These are phyloP conservation scores for Taurulus bubalis DNA, from an alignment of 2,113 vertebrate species.

Conservation along the genomic window DNA sequence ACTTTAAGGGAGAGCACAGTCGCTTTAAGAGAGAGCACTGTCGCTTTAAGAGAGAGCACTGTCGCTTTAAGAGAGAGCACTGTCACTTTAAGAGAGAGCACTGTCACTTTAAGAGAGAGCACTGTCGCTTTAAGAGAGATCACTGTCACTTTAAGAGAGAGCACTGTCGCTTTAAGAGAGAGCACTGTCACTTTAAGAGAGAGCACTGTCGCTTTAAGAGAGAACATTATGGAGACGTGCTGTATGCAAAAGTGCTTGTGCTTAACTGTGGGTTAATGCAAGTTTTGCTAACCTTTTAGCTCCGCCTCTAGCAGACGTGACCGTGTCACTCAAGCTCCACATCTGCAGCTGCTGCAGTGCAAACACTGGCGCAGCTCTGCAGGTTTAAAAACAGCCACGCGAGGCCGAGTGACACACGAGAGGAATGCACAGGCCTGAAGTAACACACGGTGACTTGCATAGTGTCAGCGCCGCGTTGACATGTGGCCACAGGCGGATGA, in stretches of 20 bases:
- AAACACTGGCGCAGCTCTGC: slow-evolving; percentile 22
- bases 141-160: too few relatives aligned
- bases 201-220: neutral
- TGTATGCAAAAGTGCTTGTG: too few relatives aligned
- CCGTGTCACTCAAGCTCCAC: neutral
- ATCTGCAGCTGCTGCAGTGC: slow-evolving; percentile 25
- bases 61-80: too few relatives aligned
- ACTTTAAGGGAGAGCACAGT: too few relatives aligned
- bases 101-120: too few relatives aligned
- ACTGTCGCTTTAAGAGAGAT: too few relatives aligned
- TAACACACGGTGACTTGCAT: slow-evolving; percentile 28
- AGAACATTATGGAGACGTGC: neutral
- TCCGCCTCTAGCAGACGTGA: neutral
- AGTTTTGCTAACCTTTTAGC: too few relatives aligned
- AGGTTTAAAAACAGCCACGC: neutral
- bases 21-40: too few relatives aligned
- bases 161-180: too few relatives aligned
- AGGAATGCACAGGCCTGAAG: neutral
- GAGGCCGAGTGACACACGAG: slow-evolving; percentile 4
- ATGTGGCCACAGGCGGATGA: slow-evolving; percentile 44
- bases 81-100: too few relatives aligned
- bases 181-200: neutral
- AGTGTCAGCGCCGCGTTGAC: slow-evolving; percentile 41
- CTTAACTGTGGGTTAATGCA: neutral
- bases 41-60: too few relatives aligned